phyloP scores from a whole-genome alignment of 2,797 vertebrate genomes.

The Rhincodon typus region DNA sequence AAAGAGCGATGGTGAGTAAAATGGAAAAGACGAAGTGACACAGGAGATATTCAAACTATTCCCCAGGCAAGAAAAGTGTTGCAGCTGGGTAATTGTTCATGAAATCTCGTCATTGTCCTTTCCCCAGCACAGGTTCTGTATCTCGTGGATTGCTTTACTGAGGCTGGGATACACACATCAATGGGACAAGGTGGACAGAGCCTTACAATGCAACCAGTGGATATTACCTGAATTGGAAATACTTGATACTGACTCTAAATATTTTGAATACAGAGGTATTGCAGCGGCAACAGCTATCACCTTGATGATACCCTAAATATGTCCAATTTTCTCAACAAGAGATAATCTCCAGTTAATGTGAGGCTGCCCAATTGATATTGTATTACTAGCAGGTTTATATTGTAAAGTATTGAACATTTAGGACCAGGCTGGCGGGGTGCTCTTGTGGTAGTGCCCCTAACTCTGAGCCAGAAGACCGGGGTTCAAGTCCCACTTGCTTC shows the following conservation, averaged over 20 bases:
- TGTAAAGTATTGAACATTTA: neutral
- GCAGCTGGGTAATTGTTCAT: neutral
- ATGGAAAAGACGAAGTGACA: neutral
- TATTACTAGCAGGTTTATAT: neutral
- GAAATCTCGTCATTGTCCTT: neutral
- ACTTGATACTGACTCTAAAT: neutral
- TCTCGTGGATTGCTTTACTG: neutral
- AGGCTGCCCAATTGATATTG: neutral
- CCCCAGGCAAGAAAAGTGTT: neutral
- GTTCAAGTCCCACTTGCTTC: no score
- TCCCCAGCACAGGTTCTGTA: neutral
- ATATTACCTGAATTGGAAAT: neutral
- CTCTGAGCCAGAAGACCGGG: no score
- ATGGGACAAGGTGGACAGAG: neutral
- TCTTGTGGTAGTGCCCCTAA: no score
- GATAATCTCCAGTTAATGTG: neutral
- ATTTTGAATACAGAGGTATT: neutral
- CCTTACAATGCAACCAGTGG: no score
- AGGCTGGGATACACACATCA: neutral
- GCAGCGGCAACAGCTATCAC: neutral
- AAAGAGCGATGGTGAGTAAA: neutral
- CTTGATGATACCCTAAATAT: neutral
- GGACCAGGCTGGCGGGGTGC: no score
- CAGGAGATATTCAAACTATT: neutral
- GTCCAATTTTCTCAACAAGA: neutral